Evolutionary conservation across 2,113 vertebrate species (phyloP), one percentile per base, ranked within the genome.

Genomic region (Grus americana): DNA sequence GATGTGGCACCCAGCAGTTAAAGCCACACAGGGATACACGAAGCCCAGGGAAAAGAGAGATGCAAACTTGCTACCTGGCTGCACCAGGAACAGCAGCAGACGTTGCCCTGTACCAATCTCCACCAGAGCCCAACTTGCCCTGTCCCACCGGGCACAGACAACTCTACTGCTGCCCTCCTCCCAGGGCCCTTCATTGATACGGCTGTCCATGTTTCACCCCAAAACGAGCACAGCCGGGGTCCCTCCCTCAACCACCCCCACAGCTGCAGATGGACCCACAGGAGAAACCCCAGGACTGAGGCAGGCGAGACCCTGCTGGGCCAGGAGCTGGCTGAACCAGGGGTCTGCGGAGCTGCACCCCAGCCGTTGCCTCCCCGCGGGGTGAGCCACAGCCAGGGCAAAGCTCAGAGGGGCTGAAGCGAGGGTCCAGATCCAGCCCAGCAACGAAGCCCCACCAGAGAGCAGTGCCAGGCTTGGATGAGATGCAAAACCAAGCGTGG

Each of bases 131-230:
- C 36, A 79, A 3, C 13, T 76, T 6, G 1, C 8, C 10, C 40
- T 0, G 0, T 61, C 40, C n/a, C 32, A 63, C 49, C 1, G 0
- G 1, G 36, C 58, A 75, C 11, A 59, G 52, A 67, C 30, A 27
- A 0, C 0, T 15, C 46, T 49, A 29, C 34, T 40, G 59, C 50
- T 78, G 34, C 19, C 10, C 50, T 29, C 29, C 5, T 80, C 76
- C 54, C 2, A 0, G 18, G 34, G n/a, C 15, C 42, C 75, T 16
- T 47, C 40, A 50, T 3, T 30, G 40, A 55, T 27, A 23, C 22
- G 29, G 18, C n/a, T 7, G 2, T 15, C 49, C 8, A 27, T 15
- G 18, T 47, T 71, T 79, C 47, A 71, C 86, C 65, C 34, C 34
- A 62, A 79, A 79, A 71, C 0, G 2, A 63, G 57, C 47, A 62